phyloP scores from a whole-genome alignment of 2,888 invertebrate species.

The Eumacrocentrus americanus region DNA sequence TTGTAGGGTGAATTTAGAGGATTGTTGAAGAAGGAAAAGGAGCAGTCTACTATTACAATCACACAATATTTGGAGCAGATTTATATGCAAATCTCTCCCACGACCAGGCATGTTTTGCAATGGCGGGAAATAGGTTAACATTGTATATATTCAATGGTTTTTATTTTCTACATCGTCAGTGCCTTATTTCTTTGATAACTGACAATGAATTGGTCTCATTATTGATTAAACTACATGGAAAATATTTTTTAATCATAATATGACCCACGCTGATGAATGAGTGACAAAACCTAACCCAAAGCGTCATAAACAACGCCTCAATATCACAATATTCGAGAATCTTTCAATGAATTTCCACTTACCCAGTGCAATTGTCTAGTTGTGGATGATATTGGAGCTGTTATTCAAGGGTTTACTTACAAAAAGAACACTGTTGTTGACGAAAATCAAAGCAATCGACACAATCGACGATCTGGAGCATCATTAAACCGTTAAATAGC shows the following conservation, averaged over 20 bases:
- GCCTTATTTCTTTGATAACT: not conserved
- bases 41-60: too few species aligned
- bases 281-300: not conserved
- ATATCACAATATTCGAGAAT: not conserved
- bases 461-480: constrained; percentile 29
- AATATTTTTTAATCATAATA: not conserved
- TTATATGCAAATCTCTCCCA: too few species aligned
- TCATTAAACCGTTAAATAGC: constrained; percentile 38
- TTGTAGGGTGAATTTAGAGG: too few species aligned
- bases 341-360: not conserved
- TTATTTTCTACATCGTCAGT: not conserved
- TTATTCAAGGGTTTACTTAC: not conserved
- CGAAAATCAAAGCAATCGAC: constrained; percentile 4
- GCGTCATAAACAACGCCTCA: constrained; percentile 4
- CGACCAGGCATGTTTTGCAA: too few species aligned
- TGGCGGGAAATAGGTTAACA: too few species aligned
- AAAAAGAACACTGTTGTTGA: not conserved
- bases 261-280: not conserved
- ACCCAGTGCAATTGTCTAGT: not conserved
- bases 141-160: not conserved
- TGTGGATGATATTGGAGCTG: not conserved
- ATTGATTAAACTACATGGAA: too few species aligned
- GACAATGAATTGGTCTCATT: not conserved
- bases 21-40: too few species aligned
- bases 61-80: too few species aligned